Conservation (phyloP, 2,888 invertebrate species). For the Laothoe populi region DNA sequence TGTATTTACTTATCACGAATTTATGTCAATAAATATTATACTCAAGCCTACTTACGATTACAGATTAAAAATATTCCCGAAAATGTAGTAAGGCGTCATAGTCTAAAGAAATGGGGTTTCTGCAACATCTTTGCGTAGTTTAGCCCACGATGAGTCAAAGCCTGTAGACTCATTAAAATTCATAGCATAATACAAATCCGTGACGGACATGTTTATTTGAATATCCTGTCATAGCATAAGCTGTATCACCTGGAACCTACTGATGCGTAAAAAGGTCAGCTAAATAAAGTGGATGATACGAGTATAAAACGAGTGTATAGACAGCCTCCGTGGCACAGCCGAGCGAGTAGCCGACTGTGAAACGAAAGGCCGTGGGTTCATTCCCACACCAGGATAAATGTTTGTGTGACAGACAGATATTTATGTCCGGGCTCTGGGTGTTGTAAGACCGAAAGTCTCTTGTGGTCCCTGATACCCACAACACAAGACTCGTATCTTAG, state of each 20-base stretch:
- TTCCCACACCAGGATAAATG: no score
- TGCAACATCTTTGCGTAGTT: slow-evolving; percentile 33
- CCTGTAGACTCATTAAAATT: slow-evolving; percentile 42
- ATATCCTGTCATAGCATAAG: slow-evolving; percentile 28
- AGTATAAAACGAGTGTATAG: neutral
- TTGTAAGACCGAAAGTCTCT: no score
- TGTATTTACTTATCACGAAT: no score
- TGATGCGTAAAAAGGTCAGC: neutral
- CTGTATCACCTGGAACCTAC: slow-evolving; percentile 19
- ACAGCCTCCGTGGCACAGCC: no score
- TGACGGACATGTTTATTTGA: slow-evolving; percentile 30
- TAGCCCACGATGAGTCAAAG: slow-evolving; percentile 31
- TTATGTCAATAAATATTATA: no score
- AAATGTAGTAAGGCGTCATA: neutral
- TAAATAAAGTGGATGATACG: slow-evolving; percentile 6
- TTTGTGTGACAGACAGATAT: no score
- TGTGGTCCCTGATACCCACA: no score
- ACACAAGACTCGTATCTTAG: no score
- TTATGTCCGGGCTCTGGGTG: no score
- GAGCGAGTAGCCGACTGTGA: no score
- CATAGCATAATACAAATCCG: slow-evolving; percentile 37
- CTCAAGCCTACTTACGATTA: no score
- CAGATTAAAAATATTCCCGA: neutral
- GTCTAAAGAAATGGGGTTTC: slow-evolving; percentile 40
- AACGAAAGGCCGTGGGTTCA: no score